Conservation (phyloP, 1,140 invertebrate species). For the Zaprionus lachaisei region DNA sequence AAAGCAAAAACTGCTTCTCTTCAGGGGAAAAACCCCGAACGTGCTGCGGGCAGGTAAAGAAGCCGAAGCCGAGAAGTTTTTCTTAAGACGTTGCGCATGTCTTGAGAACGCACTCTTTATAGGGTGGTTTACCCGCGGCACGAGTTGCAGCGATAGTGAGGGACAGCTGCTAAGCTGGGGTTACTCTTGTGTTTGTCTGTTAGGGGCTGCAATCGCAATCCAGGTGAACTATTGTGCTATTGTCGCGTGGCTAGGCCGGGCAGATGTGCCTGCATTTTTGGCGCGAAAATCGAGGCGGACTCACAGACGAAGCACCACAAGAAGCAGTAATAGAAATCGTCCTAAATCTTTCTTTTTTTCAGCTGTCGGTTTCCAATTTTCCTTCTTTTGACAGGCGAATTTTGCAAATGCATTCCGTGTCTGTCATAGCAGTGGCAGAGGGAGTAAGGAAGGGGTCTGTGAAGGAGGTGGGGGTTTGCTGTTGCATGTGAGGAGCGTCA, state of each 20-base stretch:
- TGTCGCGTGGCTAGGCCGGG: constrained; percentile 34
- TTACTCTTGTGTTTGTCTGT: constrained; percentile 22
- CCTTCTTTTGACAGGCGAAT: constrained; percentile 46
- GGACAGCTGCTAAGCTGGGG: constrained; percentile 65
- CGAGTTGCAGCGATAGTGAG: constrained; percentile 2
- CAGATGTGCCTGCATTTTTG: constrained; percentile 67
- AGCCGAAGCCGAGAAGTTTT: constrained; percentile 15
- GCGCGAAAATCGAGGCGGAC: constrained; percentile 45
- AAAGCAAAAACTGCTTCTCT: not conserved
- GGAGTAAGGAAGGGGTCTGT: not conserved
- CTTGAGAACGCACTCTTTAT: constrained; percentile 48
- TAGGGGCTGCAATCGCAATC: constrained; percentile 67
- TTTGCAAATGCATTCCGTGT: constrained; percentile 37
- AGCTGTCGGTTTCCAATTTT: constrained; percentile 37
- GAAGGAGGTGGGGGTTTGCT: not conserved
- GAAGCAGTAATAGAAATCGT: not conserved
- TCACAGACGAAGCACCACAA: too few relatives aligned
- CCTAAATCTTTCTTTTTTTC: constrained; percentile 26
- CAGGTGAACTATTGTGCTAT: constrained; percentile 75
- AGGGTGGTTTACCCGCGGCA: not conserved
- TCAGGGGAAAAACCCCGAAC: constrained; percentile 50
- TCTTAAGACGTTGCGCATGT: constrained; percentile 80
- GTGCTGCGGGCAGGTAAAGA: constrained; percentile 51
- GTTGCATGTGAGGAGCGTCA: constrained; percentile 59
- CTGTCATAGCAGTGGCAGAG: constrained; percentile 31